Base-by-base conservation (phyloP, 2,888 invertebrate species). In the Tuta absoluta region DNA sequence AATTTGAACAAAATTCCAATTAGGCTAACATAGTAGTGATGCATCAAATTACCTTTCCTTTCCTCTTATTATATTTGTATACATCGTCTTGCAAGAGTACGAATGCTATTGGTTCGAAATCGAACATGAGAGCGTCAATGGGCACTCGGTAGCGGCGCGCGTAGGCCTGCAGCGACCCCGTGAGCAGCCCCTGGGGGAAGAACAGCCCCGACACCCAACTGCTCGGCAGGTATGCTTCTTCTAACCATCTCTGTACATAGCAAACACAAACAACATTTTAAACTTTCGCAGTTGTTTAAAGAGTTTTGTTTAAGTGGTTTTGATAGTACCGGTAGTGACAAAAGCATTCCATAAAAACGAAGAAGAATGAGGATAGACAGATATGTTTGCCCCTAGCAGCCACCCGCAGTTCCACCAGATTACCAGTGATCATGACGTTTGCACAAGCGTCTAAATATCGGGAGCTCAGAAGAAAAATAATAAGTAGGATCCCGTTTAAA, bases 141-240 rank as follows among this genome's bases (percentile, higher is more conserved):
- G 98, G 97, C 51, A 97, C 93, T 63, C 95, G 94, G 76, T 96
- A 96, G 72, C 95, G 95, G 58, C 98, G 93, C 5, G 98, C 97
- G 85, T 95, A 96, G 7, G 98, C 96, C 89, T 98, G 98, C 75
- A 98, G 90, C 58, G 96, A 94, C 33, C 97, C 98, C 0, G 98
- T 98, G 64, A 98, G 93, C 82, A 98, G 95, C 7, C 98, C 97
- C 91, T 98, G 98, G 0, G 98, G 98, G 83, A 98, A 98, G 87
- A 96, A 98, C 77, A 98, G 94, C 0, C 98, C 98, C 63, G 98
- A 97, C 63, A 98, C 91, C 98, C 98, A 98, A 84, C 95, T 98
- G 33, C 96, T 96, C 2, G 93, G 92, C 37, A 97, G 97, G 62
- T 94, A 93, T 0, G 95, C 95, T 4, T 93, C 92, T 63, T 93